Base-by-base conservation (phyloP, 2,888 invertebrate species). In the Aricia artaxerxes region DNA sequence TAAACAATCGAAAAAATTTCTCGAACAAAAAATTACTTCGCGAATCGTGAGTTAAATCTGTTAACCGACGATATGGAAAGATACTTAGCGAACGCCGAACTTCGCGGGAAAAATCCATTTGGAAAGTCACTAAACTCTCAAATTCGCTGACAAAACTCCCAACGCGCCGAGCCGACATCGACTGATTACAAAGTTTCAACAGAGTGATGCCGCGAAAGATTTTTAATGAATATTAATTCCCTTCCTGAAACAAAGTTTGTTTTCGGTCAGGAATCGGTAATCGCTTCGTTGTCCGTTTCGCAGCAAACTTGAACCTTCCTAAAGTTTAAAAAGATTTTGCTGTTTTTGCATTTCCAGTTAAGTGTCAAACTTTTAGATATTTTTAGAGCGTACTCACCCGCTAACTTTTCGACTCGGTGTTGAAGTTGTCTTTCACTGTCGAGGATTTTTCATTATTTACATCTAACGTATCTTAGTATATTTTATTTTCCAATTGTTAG, bases 211-310 rank as follows among this genome's bases (percentile, higher is more conserved):
- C 88, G 89, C 87, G 89, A 89, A 90, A 91, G 90, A 92, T 92
- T 92, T 93, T 93, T 93, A 93, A 94, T 94, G 94, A 93, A 94
- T 93, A 94, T 94, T 94, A 94, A 94, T 93, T 92, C 90, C 88
- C 87, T 88, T 87, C 88, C 88, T 90, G 90, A 91, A 92, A 92
- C 91, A 94, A 94, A 94, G 90, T 93, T 93, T 91, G 87, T 86
- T 89, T 87, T 89, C 86, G 86, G 81, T 87, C 88, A 88, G 86
- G 89, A 89, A 91, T 91, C 88, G 88, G 91, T 91, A 92, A 93
- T 92, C 91, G 90, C 90, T 89, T 88, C 89, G 88, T 89, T 91
- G 91, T 90, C 87, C 88, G 88, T 88, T 90, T 85, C 84, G 84
- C 87, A 83, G 86, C 83, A 87, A 89, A 87, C 87, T 79, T 86